Evolutionary conservation across 2,113 vertebrate genomes (phyloP).

Genomic region (Leptocoma aspasia): DNA sequence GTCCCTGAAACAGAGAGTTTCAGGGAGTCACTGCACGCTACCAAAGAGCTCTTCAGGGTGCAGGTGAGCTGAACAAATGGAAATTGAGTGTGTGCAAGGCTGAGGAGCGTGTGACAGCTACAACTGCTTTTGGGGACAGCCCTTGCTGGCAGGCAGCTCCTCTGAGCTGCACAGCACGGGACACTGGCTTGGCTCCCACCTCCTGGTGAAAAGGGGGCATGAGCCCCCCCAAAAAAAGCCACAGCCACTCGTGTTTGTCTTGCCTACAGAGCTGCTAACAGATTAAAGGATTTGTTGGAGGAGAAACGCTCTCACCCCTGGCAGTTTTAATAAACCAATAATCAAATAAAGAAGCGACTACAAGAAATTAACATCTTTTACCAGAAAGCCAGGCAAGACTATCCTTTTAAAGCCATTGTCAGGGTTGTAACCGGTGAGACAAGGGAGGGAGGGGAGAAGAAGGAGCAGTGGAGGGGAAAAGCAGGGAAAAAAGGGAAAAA

Average conservation of each 20-base stretch:
- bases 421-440: not conserved
- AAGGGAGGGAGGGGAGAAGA: not conserved
- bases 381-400: not conserved
- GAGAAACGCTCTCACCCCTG: slow-evolving; percentile 8
- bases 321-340: slow-evolving; percentile 63
- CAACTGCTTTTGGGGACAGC: not conserved
- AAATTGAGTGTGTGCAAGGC: not conserved
- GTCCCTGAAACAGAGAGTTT: not conserved
- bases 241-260: not conserved
- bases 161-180: not conserved
- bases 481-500: accelerated
- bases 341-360: slow-evolving; percentile 63
- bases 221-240: not conserved
- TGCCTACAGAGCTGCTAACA: not conserved
- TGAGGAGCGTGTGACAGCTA: not conserved
- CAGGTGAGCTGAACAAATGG: not conserved
- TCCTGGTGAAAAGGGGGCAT: not conserved
- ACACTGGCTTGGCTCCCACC: not conserved
- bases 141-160: not conserved
- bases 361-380: slow-evolving; percentile 43
- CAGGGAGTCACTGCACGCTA: accelerated
- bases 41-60: not conserved
- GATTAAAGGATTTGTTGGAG: slow-evolving; percentile 38
- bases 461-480: not conserved
- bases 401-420: slow-evolving; percentile 13